Evolutionary conservation across 1,140 invertebrate genomes (phyloP), one percentile per base, ranked within the genome.

Genomic region (Hylyphantes graminicola): DNA sequence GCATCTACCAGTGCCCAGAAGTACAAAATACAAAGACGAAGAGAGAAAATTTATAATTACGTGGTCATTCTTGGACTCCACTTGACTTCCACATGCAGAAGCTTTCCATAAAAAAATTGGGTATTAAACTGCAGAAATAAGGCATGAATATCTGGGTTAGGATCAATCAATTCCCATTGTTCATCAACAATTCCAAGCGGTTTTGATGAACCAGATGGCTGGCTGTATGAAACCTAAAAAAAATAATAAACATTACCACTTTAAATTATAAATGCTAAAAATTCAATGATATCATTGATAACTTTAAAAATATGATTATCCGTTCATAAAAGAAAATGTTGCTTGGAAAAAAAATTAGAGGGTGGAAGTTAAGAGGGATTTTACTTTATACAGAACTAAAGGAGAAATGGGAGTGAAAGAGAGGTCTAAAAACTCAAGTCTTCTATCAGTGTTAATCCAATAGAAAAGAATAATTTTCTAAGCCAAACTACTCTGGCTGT

Each of bases 41-140:
- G 13, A 77, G 7, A 15, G 6, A 10, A 54, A 13, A 51, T 7
- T 21, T 13, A 80, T 55, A 70, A 48, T 86, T 80, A 86, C 89
- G 93, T 91, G 80, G 96, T 99, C 98, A 99, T 99, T 87, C 94
- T 91, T 86, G 94, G 94, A 89, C 97, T 99, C 98, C 98, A 99
- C 88, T 94, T 94, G 88, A 94, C 93, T 35, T 97, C 95, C 73
- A 93, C 91, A 0, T 91, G 51, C 35, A 73, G 12, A 53, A 99
- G 90, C 81, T 91, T 92, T 54, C 93, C 92, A 92, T 93, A 94
- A 88, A 99, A 99, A 88, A 96, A 99, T 84, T 92, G 91, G 53
- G 92, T 88, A 91, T 99, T 94, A 88, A 98, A 99, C 76, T 95
- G 92, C 0, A 94, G 85, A 90, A 99, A 99, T 67, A 99, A 89